These are phyloP conservation scores for Corythornis leucogaster DNA, from an alignment of 2,797 vertebrate species.

Conservation along the genomic window DNA sequence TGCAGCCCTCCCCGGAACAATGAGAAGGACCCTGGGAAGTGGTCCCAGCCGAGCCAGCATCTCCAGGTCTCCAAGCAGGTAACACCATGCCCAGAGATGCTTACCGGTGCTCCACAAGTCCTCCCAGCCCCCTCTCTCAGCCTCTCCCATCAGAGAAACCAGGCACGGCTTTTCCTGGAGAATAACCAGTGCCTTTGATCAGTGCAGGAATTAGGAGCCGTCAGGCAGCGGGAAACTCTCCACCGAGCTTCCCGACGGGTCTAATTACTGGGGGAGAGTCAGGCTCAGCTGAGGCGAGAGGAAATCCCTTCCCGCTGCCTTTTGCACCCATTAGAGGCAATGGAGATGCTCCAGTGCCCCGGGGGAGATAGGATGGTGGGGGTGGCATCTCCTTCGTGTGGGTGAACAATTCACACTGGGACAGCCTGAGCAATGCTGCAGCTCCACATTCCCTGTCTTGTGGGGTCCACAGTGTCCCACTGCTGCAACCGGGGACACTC, in stretches of 20 bases:
- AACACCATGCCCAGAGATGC: accelerated
- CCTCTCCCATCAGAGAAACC: not conserved
- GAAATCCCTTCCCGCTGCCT: not conserved
- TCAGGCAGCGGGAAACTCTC: not conserved
- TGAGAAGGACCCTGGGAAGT: slow-evolving; percentile 80
- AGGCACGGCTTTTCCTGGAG: not conserved
- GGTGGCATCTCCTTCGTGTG: not conserved
- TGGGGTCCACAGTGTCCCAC: accelerated
- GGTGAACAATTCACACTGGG: not conserved
- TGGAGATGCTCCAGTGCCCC: not conserved
- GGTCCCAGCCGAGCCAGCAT: slow-evolving; percentile 78
- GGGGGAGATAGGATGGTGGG: not conserved
- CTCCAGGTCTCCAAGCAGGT: slow-evolving; percentile 88
- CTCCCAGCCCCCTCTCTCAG: not conserved
- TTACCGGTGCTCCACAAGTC: not conserved
- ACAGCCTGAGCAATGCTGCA: accelerated
- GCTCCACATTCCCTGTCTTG: accelerated
- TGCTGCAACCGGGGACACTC: accelerated
- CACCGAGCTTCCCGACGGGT: not conserved
- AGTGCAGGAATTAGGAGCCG: not conserved
- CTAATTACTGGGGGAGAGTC: not conserved
- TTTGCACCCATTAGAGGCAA: not conserved
- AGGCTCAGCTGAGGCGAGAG: not conserved
- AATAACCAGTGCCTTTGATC: slow-evolving; percentile 23
- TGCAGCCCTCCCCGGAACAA: slow-evolving; percentile 89